These are phyloP conservation scores for Taxidea taxus DNA, from an alignment of 2,113 vertebrate genomes.

Conservation along the genomic window DNA sequence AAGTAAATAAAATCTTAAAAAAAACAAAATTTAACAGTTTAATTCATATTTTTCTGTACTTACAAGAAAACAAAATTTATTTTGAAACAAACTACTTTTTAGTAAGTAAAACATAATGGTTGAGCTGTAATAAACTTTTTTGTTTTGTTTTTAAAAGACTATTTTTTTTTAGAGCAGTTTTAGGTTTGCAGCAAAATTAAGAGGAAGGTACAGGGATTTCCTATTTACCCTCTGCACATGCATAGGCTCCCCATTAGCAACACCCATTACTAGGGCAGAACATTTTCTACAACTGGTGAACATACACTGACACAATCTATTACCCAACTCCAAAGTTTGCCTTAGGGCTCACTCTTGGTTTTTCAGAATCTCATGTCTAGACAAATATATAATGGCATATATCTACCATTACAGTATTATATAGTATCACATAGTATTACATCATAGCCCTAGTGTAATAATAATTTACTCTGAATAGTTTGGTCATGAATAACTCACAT, in stretches of 20 bases:
- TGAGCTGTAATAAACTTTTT: not conserved
- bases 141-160: not conserved
- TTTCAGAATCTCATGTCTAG: not conserved
- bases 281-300: not conserved
- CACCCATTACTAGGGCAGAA: not conserved
- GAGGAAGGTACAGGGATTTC: not conserved
- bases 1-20: not conserved
- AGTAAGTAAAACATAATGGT: not conserved
- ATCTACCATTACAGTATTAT: not conserved
- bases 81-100: constrained; percentile 13
- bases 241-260: not conserved
- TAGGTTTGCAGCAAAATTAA: not conserved
- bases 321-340: not conserved
- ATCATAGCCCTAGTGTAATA: not conserved
- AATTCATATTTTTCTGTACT: not conserved
- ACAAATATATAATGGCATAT: not conserved
- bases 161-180: not conserved
- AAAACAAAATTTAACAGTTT: not conserved
- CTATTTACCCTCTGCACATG: not conserved
- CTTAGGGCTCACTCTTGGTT: not conserved
- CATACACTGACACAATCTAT: not conserved
- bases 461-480: not conserved
- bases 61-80: not conserved
- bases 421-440: not conserved
- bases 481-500: not conserved